phyloP scores from a whole-genome alignment of 1,140 invertebrate genomes.

The Platyscapa corneri region DNA sequence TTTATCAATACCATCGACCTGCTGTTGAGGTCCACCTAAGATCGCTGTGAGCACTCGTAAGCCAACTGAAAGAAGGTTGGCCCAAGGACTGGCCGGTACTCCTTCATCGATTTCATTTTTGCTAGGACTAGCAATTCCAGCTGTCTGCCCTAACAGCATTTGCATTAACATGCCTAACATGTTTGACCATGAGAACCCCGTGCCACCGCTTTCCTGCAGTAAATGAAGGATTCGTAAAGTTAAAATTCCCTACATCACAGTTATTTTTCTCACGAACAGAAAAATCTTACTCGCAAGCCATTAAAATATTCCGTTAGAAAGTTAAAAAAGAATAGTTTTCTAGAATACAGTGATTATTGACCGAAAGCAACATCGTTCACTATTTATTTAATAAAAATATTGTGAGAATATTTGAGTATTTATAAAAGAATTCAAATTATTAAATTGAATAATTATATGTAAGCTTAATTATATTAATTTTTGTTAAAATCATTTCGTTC shows the following conservation, averaged over 20 bases:
- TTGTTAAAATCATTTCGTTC: too few species aligned
- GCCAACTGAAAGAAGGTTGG: conserved; percentile 86
- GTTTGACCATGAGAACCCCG: conserved; percentile 89
- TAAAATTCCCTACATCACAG: neutral
- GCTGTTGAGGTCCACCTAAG: conserved; percentile 81
- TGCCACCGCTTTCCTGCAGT: conserved; percentile 73
- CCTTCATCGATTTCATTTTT: conserved; percentile 85
- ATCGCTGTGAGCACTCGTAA: conserved; percentile 89
- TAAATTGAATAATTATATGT: too few species aligned
- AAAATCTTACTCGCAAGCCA: neutral
- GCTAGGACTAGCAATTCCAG: conserved; percentile 79
- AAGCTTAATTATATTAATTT: too few species aligned
- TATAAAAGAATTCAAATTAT: too few species aligned
- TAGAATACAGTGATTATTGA: neutral
- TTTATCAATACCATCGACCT: conserved; percentile 89
- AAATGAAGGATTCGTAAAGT: neutral
- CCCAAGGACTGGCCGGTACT: conserved; percentile 84
- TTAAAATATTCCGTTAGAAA: neutral
- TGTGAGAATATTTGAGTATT: neutral
- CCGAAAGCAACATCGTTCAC: neutral
- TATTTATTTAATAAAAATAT: too few species aligned
- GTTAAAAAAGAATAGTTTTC: neutral
- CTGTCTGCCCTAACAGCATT: conserved; percentile 82
- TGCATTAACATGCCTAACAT: conserved; percentile 90
- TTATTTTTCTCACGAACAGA: neutral